Percentiles rank a stretch among this genome's conserved stretches.
Conservation (phyloP, 64 coral and sea anemone genomes). For the Orbicella faveolata region DNA sequence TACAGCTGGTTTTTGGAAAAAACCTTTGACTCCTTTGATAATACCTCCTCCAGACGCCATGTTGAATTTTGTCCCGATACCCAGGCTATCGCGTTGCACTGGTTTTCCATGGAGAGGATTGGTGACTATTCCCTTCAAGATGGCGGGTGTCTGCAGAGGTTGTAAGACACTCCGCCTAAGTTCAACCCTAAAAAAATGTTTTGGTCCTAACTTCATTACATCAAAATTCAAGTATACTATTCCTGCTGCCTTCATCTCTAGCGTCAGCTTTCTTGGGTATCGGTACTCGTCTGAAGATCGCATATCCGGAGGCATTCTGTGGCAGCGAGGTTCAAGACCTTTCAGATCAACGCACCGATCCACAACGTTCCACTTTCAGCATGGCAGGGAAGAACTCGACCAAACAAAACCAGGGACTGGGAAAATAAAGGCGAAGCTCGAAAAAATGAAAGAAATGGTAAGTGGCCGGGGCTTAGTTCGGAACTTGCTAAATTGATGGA, state of each 20-base stretch:
- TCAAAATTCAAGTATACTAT: slow-evolving; percentile 3
- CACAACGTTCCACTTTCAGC: neutral
- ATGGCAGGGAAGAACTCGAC: neutral
- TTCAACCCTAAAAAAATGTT: neutral
- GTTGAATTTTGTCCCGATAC: neutral
- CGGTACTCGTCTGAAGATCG: neutral
- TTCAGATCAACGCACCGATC: neutral
- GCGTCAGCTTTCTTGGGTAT: neutral
- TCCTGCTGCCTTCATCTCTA: slow-evolving; percentile 1
- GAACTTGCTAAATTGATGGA: neutral
- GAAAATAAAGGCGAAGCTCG: slow-evolving; percentile 71
- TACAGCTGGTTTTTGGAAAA: slow-evolving; percentile 59
- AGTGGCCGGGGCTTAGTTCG: neutral
- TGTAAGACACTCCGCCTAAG: slow-evolving; percentile 1
- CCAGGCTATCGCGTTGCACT: neutral
- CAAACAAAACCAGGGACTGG: slow-evolving; percentile 10
- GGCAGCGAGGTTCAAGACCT: slow-evolving; percentile 16
- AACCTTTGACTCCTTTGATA: slow-evolving; percentile 50
- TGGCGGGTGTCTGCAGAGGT: slow-evolving; percentile 9
- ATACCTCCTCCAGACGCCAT: slow-evolving; percentile 28
- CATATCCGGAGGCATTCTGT: neutral
- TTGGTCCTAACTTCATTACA: neutral
- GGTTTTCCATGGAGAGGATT: neutral
- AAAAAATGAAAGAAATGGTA: slow-evolving; percentile 95
- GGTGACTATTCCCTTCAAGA: neutral